Evolutionary conservation across 23 tunicate species (phyloP).

Genomic region (Botrylloides violaceus): DNA sequence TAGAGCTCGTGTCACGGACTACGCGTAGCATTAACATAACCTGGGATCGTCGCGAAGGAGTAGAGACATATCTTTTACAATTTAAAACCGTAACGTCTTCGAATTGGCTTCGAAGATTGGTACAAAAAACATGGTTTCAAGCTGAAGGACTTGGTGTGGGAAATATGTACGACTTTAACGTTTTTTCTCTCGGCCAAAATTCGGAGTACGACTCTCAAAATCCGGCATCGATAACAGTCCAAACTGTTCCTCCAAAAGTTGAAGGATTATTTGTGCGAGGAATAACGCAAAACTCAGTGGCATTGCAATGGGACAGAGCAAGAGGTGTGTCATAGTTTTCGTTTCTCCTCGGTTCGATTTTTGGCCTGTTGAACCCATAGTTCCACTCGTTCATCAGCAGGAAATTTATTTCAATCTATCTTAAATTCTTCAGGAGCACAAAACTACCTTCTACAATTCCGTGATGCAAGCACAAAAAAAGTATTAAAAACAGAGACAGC

Average conservation of each 20-base stretch:
- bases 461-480: slow-evolving; percentile 14
- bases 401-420: no score
- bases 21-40: background rate
- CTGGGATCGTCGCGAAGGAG: slow-evolving; percentile 12
- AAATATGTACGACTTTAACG: slow-evolving; percentile 29
- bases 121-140: background rate
- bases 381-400: no score
- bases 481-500: background rate
- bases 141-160: slow-evolving; percentile 31
- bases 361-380: background rate
- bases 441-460: slow-evolving; percentile 1
- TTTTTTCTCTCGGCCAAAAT: slow-evolving; percentile 41
- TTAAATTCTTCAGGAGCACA: slow-evolving; percentile 4
- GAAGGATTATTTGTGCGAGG: slow-evolving; percentile 5
- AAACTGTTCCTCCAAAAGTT: slow-evolving; percentile 17
- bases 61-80: background rate
- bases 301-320: slow-evolving; percentile 13
- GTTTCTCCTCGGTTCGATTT: background rate
- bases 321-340: slow-evolving; percentile 10
- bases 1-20: slow-evolving; percentile 7
- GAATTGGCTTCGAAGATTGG: slow-evolving; percentile 1
- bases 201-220: slow-evolving; percentile 20
- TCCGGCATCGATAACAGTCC: slow-evolving; percentile 12
- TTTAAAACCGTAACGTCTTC: slow-evolving; percentile 6
- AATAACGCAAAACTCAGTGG: slow-evolving; percentile 16